Conservation (phyloP, 2,113 vertebrate genomes). For the Okapia johnstoni region DNA sequence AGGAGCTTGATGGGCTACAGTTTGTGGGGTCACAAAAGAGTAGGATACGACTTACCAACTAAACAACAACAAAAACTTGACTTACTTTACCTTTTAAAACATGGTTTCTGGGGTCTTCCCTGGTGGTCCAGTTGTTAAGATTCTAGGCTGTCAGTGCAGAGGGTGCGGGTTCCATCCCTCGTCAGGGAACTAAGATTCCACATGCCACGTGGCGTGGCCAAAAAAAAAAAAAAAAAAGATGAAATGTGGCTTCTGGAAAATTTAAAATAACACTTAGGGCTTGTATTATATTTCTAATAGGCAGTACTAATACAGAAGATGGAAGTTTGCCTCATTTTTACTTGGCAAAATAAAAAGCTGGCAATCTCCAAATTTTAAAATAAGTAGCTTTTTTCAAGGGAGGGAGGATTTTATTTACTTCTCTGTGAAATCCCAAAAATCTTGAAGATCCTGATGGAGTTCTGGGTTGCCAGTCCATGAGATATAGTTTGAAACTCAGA, state of each 20-base stretch:
- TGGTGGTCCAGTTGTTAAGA: not conserved
- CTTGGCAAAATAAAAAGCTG: not conserved
- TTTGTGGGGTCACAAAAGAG: not conserved
- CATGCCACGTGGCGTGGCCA: not conserved
- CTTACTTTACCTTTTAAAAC: not conserved
- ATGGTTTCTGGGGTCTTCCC: not conserved
- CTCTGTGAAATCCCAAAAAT: not conserved
- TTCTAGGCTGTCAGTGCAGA: not conserved
- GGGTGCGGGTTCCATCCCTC: not conserved
- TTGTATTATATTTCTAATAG: not conserved
- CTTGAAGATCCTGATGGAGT: not conserved
- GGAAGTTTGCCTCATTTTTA: not conserved
- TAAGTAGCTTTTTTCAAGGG: not conserved
- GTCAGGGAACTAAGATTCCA: not conserved
- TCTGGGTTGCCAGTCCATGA: not conserved
- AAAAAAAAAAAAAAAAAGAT: not conserved
- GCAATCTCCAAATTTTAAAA: not conserved
- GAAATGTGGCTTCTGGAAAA: not conserved
- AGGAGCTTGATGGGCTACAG: not conserved
- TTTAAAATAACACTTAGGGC: not conserved
- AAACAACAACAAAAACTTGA: not conserved
- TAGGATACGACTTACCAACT: not conserved
- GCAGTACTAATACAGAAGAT: not conserved
- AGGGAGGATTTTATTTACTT: not conserved
- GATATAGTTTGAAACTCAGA: not conserved